Evolutionary conservation across 2,113 vertebrate genomes (phyloP), one percentile per base, ranked within the genome.

Genomic region (Gallinago undulata): DNA sequence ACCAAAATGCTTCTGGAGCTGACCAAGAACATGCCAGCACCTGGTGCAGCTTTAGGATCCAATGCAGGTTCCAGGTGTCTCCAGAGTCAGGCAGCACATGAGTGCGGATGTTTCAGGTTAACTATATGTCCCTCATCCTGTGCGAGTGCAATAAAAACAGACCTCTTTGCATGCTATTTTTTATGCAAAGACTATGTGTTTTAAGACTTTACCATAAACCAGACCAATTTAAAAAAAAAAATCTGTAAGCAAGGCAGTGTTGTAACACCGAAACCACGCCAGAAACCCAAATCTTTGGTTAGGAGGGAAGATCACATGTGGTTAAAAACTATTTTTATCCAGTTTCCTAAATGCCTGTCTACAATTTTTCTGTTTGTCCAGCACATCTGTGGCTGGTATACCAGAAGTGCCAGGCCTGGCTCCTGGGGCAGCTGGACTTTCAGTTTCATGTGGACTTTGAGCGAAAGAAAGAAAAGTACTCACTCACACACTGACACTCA

Each of bases 311-410:
- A 57, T 33, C 41, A 24, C 1, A 27, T 16, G 3, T n/a, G 39
- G 30, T 79, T 87, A 48, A 91, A 84, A 55, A 21, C 2, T 53
- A 8, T 5, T 81, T 41, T 92, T 87, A 35, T 47, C 33, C 2
- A 3, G 25, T 45, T 87, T 82, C 28, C 57, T 64, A 39, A 90
- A 41, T 45, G 56, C 17, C 33, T 72, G 70, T 18, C 6, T 2
- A 31, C 21, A 37, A 37, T 14, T 59, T 13, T 57, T 68, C 28
- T 45, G 14, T 37, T 70, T 50, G 37, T 68, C 16, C 21, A 53
- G 19, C 9, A 4, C 2, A 0, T 43, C n/a, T 43, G 28, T 73
- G 15, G 19, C 30, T 13, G 13, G 4, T 2, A 0, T 48, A 68
- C 21, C 41, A 67, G 74, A 55, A 55, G 15, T 13, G 19, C 13